phyloP scores from a whole-genome alignment of 2,113 vertebrate genomes.

The Actenoides lindsayi region DNA sequence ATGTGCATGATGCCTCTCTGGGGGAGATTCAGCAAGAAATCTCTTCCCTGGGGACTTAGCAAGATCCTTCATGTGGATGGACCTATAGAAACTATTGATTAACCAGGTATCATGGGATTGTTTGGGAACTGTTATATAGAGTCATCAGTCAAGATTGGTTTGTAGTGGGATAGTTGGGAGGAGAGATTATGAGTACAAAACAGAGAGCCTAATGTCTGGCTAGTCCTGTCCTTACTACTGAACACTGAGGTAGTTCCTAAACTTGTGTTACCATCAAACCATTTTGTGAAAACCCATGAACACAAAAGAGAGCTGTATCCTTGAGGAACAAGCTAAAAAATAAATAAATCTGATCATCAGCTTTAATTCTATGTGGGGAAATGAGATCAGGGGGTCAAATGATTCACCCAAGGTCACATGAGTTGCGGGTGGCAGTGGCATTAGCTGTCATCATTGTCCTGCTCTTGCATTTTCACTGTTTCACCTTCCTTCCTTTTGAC shows the following conservation, averaged over 20 bases:
- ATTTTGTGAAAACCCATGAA: not conserved
- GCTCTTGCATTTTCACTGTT: not conserved
- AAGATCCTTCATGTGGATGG: not conserved
- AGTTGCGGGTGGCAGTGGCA: not conserved
- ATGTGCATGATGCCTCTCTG: not conserved
- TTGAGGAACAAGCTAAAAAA: not conserved
- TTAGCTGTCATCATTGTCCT: not conserved
- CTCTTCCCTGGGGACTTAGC: fast-evolving
- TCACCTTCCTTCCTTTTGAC: not conserved
- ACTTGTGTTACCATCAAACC: not conserved
- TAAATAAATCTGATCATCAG: not conserved
- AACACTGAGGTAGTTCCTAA: not conserved
- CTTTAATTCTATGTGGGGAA: not conserved
- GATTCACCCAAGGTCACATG: not conserved
- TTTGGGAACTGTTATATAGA: not conserved
- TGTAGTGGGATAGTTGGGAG: not conserved
- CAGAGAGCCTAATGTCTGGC: not conserved
- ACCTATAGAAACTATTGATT: not conserved
- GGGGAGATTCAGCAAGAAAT: not conserved
- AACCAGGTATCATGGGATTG: not conserved
- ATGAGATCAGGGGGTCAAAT: not conserved
- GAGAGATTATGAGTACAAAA: fast-evolving
- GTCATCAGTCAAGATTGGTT: not conserved
- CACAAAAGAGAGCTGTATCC: fast-evolving
- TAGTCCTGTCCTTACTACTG: not conserved